Percentiles rank a stretch among this genome's conserved stretches.
Conservation (phyloP, 35 echinoderm and acorn worm species). For the Anneissia japonica region DNA sequence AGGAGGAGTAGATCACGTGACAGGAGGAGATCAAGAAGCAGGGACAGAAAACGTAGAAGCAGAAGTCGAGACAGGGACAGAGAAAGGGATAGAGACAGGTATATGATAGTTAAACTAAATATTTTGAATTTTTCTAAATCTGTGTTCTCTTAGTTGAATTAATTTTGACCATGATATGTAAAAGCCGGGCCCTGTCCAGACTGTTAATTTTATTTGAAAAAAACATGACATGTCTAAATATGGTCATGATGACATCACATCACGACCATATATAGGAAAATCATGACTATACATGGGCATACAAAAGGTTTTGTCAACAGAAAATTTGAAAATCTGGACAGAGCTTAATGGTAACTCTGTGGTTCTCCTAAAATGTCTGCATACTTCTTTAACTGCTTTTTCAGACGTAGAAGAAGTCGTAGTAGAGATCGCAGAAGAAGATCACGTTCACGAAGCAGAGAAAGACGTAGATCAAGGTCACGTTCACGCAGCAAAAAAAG, state of each 20-base stretch:
- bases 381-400: background rate
- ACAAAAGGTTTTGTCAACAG: too few species aligned
- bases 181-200: too few species aligned
- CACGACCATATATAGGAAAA: too few species aligned
- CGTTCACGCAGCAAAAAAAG: slow-evolving; percentile 7
- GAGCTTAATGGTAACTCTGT: background rate
- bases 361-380: background rate
- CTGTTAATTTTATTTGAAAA: too few species aligned
- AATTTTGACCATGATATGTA: too few species aligned
- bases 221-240: too few species aligned
- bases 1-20: background rate
- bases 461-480: slow-evolving; percentile 23
- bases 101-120: too few species aligned
- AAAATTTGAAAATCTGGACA: too few species aligned
- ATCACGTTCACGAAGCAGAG: slow-evolving; percentile 32
- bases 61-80: slow-evolving; percentile 54
- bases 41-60: slow-evolving; percentile 10
- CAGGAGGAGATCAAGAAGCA: background rate
- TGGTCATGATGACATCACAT: too few species aligned
- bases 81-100: slow-evolving; percentile 44
- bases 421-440: slow-evolving; percentile 50
- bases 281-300: too few species aligned
- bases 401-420: slow-evolving; percentile 12
- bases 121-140: too few species aligned
- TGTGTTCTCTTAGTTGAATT: too few species aligned